Evolutionary conservation across 2,888 invertebrate species (phyloP).

Genomic region (Tenthredo scrophulariae): DNA sequence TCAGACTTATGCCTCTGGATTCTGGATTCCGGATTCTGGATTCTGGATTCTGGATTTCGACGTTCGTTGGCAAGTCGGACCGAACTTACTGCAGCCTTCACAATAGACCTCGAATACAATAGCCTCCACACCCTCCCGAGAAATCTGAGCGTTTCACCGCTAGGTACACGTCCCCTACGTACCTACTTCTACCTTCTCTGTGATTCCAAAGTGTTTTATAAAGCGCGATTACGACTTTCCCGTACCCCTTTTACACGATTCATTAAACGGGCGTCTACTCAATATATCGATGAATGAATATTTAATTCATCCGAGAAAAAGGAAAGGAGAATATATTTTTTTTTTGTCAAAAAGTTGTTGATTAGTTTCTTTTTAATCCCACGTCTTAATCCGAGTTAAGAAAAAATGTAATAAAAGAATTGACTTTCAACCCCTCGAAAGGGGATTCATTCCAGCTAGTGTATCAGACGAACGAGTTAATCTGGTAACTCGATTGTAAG

Average conservation of each 20-base stretch:
- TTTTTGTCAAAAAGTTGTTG: neutral
- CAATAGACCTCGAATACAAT: conserved; percentile 58
- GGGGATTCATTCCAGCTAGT: neutral
- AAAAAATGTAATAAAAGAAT: neutral
- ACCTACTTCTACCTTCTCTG: neutral
- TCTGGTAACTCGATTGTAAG: neutral
- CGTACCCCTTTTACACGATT: neutral
- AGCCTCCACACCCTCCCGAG: conserved; percentile 57
- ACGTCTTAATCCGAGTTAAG: neutral
- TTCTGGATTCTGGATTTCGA: conserved; percentile 32
- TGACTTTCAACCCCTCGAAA: neutral
- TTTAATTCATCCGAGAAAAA: neutral
- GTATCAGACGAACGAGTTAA: neutral
- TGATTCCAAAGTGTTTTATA: conserved; percentile 18
- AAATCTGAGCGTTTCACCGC: conserved; percentile 57
- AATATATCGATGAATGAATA: neutral
- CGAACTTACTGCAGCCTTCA: conserved; percentile 53
- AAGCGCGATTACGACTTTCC: conserved; percentile 40
- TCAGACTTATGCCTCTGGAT: conserved; percentile 41
- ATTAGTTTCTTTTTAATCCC: neutral
- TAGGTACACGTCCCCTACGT: neutral
- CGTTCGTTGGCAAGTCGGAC: conserved; percentile 46
- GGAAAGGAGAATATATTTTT: neutral
- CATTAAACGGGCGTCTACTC: neutral
- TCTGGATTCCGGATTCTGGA: conserved; percentile 12